Evolutionary conservation across 2,113 vertebrate genomes (phyloP).

Genomic region (Ictalurus furcatus): DNA sequence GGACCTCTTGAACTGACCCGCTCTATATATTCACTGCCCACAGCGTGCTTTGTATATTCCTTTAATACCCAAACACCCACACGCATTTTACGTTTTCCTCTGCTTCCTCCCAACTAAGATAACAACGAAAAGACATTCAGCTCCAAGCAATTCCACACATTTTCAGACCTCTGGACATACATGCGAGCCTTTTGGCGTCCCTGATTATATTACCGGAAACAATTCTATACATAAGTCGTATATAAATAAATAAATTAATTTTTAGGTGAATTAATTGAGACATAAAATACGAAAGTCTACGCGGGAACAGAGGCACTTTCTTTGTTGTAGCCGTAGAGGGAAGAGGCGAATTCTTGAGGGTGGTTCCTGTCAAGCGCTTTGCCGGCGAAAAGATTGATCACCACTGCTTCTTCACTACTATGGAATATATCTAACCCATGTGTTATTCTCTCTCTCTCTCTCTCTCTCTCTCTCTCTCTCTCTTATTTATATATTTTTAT

Average conservation of each 20-base stretch:
- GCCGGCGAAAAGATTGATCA: conserved; percentile 92
- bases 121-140: conserved; percentile 21
- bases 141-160: conserved; percentile 9
- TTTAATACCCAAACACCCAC: conserved; percentile 82
- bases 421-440: conserved; percentile 66
- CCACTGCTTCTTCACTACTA: conserved; percentile 64
- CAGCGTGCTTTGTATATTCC: conserved; percentile 62
- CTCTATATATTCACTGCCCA: conserved; percentile 41
- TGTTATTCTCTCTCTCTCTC: conserved; percentile 16
- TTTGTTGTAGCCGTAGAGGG: conserved; percentile 67
- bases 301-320: conserved; percentile 48
- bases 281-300: conserved; percentile 46
- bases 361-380: conserved; percentile 85
- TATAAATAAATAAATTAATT: background rate
- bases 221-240: conserved; percentile 4
- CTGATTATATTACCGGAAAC: background rate
- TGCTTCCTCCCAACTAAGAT: conserved; percentile 18
- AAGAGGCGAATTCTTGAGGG: conserved; percentile 76
- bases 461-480: background rate
- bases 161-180: background rate
- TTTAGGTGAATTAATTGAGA: conserved; percentile 28
- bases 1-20: conserved; percentile 37
- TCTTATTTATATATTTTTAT: background rate
- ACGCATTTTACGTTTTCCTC: conserved; percentile 62
- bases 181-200: background rate